A percentile compares a stretch with the other conserved stretches of the same genome.
These are phyloP conservation scores for Myripristis jacobus DNA, from an alignment of 2,797 vertebrate genomes.

Conservation along the genomic window DNA sequence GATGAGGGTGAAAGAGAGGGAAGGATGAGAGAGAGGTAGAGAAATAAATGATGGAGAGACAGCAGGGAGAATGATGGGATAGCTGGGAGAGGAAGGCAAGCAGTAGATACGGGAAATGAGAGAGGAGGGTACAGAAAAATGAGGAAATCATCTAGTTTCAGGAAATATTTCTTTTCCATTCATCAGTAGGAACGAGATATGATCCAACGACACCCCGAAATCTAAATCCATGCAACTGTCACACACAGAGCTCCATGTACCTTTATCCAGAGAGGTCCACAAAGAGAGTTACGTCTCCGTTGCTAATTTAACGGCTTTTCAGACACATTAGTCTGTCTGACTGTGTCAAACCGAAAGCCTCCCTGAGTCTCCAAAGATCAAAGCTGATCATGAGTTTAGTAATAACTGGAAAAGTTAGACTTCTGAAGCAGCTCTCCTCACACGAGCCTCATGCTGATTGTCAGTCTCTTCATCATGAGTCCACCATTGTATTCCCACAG, in stretches of 20 bases:
- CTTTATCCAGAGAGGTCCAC: neutral
- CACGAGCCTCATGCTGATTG: conserved; percentile 58
- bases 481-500: conserved; percentile 23
- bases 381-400: conserved; percentile 45
- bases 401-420: conserved; percentile 44
- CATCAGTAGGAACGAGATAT: conserved; percentile 24
- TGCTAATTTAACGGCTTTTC: conserved; percentile 38
- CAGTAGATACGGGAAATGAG: conserved; percentile 4
- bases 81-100: neutral
- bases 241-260: conserved; percentile 37
- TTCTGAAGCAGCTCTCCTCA: neutral
- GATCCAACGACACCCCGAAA: conserved; percentile 40
- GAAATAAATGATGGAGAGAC: neutral
- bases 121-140: neutral
- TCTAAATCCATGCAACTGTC: conserved; percentile 31
- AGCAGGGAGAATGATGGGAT: neutral
- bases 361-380: conserved; percentile 77
- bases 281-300: conserved; percentile 32
- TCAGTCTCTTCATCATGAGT: conserved; percentile 44
- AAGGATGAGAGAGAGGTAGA: neutral
- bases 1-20: neutral
- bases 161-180: conserved; percentile 43
- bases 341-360: conserved; percentile 55
- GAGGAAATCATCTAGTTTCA: neutral
- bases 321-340: conserved; percentile 35